These are phyloP conservation scores for Gorsachius goisagi DNA, from an alignment of 2,113 vertebrate genomes.

Conservation along the genomic window DNA sequence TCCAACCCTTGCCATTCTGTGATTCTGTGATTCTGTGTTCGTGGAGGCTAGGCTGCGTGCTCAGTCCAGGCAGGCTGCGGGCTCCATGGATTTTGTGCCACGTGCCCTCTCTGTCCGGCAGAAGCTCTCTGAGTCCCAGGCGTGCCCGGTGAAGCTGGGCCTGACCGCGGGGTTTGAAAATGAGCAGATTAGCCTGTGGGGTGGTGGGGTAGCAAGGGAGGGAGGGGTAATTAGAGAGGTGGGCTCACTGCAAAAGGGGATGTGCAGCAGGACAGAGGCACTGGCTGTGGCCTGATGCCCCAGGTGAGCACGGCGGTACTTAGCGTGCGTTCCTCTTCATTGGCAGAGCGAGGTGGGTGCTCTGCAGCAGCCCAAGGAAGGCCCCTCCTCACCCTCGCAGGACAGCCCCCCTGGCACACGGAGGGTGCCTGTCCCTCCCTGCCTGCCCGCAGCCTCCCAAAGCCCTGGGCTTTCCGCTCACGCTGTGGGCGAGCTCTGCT, in stretches of 20 bases:
- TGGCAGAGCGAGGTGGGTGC: background rate
- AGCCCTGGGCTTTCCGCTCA: background rate
- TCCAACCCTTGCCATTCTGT: no score
- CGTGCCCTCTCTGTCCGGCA: background rate
- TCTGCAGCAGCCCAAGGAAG: background rate
- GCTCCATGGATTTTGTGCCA: background rate
- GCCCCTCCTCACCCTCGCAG: background rate
- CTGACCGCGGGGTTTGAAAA: background rate
- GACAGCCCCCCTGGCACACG: accelerated
- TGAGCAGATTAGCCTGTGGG: background rate
- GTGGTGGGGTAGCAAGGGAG: background rate
- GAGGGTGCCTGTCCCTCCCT: background rate
- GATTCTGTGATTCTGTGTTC: no score
- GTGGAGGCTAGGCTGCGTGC: accelerated
- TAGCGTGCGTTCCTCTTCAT: accelerated
- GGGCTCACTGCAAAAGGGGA: background rate
- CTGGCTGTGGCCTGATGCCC: background rate
- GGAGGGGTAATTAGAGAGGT: background rate
- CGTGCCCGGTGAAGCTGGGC: background rate
- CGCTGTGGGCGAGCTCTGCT: background rate
- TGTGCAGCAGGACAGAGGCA: background rate
- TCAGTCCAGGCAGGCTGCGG: accelerated
- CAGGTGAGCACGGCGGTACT: background rate
- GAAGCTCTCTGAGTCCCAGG: background rate
- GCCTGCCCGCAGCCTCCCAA: background rate